phyloP scores from a whole-genome alignment of 2,888 invertebrate genomes.

The Drosophila lutescens region DNA sequence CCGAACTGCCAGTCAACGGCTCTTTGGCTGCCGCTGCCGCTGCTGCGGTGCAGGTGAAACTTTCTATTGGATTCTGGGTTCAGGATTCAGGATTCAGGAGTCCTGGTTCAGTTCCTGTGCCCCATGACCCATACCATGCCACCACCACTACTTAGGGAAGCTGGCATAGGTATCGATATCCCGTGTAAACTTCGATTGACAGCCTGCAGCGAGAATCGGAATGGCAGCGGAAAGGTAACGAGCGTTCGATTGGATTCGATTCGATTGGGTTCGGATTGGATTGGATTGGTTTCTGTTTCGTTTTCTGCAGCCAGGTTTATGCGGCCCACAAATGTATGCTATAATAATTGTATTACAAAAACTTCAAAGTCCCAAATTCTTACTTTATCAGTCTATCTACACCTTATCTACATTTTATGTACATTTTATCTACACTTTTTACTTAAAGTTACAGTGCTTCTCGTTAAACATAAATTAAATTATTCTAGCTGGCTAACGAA shows the following conservation, averaged over 20 bases:
- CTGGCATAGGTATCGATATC: conserved; percentile 45
- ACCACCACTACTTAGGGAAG: conserved; percentile 9
- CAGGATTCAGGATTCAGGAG: not conserved
- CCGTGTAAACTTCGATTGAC: conserved; percentile 61
- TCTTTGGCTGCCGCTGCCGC: conserved; percentile 44
- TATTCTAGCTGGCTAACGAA: not conserved
- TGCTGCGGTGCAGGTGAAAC: conserved; percentile 43
- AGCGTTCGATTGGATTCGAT: conserved; percentile 15
- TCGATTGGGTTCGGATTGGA: conserved; percentile 25
- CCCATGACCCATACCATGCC: not conserved
- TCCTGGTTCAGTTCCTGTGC: not conserved
- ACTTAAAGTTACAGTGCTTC: no score
- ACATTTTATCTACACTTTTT: no score
- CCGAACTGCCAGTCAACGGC: conserved; percentile 66
- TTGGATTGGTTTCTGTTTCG: conserved; percentile 33
- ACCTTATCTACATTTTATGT: no score
- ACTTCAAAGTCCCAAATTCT: no score
- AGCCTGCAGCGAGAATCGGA: conserved; percentile 51
- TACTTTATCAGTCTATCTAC: no score
- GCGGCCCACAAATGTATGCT: conserved; percentile 22
- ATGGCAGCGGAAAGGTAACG: conserved; percentile 20
- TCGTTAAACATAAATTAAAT: not conserved
- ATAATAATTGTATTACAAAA: not conserved
- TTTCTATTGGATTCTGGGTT: conserved; percentile 40
- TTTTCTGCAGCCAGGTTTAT: conserved; percentile 5